These are phyloP conservation scores for Ramphastos sulfuratus DNA, from an alignment of 2,113 vertebrate species.

Conservation along the genomic window DNA sequence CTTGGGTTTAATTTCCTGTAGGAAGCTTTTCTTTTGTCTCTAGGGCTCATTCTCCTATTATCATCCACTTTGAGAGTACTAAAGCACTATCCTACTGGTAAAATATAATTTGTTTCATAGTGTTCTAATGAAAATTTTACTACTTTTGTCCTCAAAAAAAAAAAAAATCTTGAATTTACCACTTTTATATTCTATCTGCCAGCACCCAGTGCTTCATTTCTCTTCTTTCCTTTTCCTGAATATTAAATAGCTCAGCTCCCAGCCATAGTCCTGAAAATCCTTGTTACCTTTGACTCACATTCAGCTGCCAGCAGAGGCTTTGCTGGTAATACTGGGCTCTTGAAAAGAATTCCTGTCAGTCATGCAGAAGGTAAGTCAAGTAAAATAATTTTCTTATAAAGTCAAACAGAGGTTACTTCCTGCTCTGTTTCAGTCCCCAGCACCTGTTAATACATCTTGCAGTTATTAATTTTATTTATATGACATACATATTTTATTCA, in stretches of 20 bases:
- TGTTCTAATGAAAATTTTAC: constrained; percentile 46
- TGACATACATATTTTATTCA: constrained; percentile 47
- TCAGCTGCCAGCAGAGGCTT: not conserved
- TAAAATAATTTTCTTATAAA: not conserved
- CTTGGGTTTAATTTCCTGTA: constrained; percentile 69
- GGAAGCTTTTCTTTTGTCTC: constrained; percentile 63
- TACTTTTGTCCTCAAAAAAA: not conserved
- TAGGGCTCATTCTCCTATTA: constrained; percentile 32
- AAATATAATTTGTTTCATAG: constrained; percentile 46
- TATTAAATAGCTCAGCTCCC: not conserved
- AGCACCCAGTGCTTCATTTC: not conserved
- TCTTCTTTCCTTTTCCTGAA: not conserved
- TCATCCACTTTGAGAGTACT: constrained; percentile 50
- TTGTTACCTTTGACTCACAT: not conserved
- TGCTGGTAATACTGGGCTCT: not conserved
- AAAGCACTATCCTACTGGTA: constrained; percentile 55
- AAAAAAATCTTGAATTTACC: not conserved
- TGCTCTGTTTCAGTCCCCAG: not conserved
- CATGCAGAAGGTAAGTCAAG: not conserved
- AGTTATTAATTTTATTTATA: constrained; percentile 20
- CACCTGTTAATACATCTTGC: not conserved
- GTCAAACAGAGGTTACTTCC: not conserved
- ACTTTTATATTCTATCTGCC: not conserved
- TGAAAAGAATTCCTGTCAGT: not conserved
- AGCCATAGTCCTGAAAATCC: not conserved